A percentile compares a stretch with the other conserved stretches of the same genome.
These are phyloP conservation scores for Ceuthmochares aereus DNA, from an alignment of 2,113 vertebrate species.

Conservation along the genomic window DNA sequence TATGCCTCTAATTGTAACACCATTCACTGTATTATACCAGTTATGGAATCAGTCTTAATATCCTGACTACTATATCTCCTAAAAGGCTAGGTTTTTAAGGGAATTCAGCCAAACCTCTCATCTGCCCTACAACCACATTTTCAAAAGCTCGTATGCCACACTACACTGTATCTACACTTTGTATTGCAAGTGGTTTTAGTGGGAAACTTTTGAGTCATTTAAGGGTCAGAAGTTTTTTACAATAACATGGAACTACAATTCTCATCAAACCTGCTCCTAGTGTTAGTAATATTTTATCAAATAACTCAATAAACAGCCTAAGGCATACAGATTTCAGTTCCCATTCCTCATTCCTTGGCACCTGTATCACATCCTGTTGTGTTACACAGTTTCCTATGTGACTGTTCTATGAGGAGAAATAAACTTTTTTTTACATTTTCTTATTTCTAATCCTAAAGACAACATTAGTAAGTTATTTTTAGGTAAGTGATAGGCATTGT, in stretches of 20 bases:
- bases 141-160: neutral
- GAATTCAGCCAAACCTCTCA: slow-evolving; percentile 10
- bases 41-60: neutral
- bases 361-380: slow-evolving; percentile 1
- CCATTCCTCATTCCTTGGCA: slow-evolving; percentile 21
- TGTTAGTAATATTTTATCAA: neutral
- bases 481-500: neutral
- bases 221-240: neutral
- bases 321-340: slow-evolving; percentile 37
- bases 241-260: neutral
- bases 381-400: neutral
- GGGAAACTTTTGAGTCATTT: neutral
- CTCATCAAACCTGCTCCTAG: neutral
- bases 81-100: slow-evolving; percentile 32
- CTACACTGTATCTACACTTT: neutral
- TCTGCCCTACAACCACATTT: neutral
- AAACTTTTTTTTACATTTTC: neutral
- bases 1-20: neutral
- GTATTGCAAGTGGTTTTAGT: neutral
- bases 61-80: neutral
- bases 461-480: neutral
- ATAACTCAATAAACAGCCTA: slow-evolving; percentile 28
- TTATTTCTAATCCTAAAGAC: neutral
- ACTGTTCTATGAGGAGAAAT: neutral
- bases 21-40: neutral